Evolutionary conservation across 2,113 vertebrate species (phyloP).

Genomic region (Calyptomena viridis): DNA sequence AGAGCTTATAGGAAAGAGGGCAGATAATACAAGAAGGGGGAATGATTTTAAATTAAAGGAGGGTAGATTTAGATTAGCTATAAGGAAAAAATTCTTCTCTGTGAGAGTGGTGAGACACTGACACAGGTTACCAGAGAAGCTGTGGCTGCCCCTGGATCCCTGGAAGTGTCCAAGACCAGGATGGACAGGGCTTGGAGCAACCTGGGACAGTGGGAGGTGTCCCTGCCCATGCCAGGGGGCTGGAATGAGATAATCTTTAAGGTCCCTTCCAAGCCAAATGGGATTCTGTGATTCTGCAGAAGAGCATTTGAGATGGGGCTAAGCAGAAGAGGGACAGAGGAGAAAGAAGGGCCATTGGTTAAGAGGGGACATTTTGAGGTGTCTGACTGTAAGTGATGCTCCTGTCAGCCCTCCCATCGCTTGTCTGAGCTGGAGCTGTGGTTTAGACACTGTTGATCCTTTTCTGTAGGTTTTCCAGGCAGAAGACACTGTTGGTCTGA

Average conservation of each 20-base stretch:
- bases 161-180: not conserved
- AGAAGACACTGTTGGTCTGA: not conserved
- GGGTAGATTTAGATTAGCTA: not conserved
- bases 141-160: not conserved
- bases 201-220: not conserved
- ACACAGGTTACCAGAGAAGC: not conserved
- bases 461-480: not conserved
- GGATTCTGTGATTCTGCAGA: not conserved
- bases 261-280: not conserved
- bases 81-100: not conserved
- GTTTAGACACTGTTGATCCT: not conserved
- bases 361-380: not conserved
- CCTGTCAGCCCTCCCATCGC: rapidly evolving
- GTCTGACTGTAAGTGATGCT: not conserved
- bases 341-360: not conserved
- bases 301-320: not conserved
- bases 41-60: not conserved
- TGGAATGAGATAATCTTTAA: not conserved
- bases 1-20: not conserved
- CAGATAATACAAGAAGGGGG: not conserved
- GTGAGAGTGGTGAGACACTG: not conserved
- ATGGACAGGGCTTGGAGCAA: not conserved
- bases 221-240: rapidly evolving
- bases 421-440: not conserved
- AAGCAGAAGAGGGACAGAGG: not conserved